These are phyloP conservation scores for Montipora capricornis DNA, from an alignment of 64 coral and sea anemone genomes.

Conservation along the genomic window DNA sequence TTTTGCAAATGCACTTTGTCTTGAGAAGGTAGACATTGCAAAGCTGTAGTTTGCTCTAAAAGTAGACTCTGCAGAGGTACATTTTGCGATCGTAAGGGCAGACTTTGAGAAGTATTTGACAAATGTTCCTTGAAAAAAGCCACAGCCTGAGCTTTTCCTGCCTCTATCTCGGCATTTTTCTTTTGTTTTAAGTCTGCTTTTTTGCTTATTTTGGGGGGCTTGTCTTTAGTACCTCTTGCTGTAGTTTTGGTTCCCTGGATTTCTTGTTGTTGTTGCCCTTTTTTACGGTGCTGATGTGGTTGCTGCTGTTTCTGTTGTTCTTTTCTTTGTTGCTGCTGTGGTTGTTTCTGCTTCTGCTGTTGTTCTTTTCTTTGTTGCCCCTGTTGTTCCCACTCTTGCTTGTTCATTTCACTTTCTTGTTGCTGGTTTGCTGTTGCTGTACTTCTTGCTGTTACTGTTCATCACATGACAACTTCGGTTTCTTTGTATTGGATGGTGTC, in stretches of 20 bases:
- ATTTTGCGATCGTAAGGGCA: too few species aligned
- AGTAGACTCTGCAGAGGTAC: too few species aligned
- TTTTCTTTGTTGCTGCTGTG: neutral
- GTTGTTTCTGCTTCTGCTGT: neutral
- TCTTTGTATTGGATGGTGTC: neutral
- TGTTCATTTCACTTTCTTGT: neutral
- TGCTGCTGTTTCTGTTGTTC: slow-evolving; percentile 43
- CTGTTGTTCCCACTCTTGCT: neutral
- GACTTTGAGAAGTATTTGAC: neutral
- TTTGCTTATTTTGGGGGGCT: neutral
- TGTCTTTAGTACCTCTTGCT: neutral
- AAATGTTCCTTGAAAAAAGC: slow-evolving; percentile 16
- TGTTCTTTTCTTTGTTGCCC: neutral
- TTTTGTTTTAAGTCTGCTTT: slow-evolving; percentile 26
- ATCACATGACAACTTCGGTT: too few species aligned
- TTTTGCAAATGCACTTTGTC: neutral
- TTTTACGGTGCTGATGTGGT: neutral
- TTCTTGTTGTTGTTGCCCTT: neutral
- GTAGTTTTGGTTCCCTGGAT: slow-evolving; percentile 4
- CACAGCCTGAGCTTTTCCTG: slow-evolving; percentile 23
- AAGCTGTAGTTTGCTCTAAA: neutral
- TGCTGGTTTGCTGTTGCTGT: neutral
- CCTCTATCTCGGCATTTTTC: slow-evolving; percentile 30
- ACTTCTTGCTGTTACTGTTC: neutral
- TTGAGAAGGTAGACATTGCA: neutral